Conservation (phyloP, 2,797 vertebrate genomes). For the Diglossa cyanea region DNA sequence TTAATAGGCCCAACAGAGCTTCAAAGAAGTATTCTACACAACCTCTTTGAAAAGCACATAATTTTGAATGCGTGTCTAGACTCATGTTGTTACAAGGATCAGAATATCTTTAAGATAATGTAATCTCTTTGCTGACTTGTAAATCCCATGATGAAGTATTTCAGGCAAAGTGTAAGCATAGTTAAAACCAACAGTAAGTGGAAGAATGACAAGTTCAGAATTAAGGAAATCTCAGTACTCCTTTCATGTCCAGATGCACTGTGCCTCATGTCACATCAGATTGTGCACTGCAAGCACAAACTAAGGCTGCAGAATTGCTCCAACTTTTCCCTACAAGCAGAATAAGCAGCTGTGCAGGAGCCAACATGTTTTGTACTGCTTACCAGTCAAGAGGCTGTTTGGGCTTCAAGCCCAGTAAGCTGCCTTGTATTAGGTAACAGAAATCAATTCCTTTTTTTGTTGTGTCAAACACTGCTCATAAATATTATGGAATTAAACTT, state of each 20-base stretch:
- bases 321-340: neutral
- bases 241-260: neutral
- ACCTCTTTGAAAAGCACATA: neutral
- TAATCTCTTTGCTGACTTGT: neutral
- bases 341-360: neutral
- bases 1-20: neutral
- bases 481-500: neutral
- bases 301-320: neutral
- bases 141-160: neutral
- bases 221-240: neutral
- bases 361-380: neutral
- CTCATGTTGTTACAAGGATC: neutral
- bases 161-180: neutral
- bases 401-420: neutral
- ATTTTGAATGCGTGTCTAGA: neutral
- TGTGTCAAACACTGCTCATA: neutral
- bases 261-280: neutral
- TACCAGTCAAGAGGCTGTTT: neutral
- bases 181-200: neutral
- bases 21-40: neutral
- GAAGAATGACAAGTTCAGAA: neutral
- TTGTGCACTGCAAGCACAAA: fast-evolving
- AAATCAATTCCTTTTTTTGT: neutral
- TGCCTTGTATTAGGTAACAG: neutral
- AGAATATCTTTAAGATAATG: neutral